Conservation (phyloP, 2,888 invertebrate species). For the Yponomeuta evonymella region DNA sequence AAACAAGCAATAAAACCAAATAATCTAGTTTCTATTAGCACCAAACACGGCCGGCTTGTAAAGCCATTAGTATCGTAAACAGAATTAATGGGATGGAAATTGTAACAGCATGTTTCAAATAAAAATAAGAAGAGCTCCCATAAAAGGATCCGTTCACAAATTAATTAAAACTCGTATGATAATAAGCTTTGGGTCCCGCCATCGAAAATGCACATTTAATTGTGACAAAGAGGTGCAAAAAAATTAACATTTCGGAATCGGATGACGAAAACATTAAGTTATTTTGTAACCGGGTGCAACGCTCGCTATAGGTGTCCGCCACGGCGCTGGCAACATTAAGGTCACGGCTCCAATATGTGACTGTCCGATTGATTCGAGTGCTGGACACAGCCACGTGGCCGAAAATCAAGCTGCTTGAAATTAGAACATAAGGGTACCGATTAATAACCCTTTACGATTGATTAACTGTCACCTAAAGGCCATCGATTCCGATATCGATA, state of each 20-base stretch:
- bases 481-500: neutral
- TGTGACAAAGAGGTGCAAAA: slow-evolving; percentile 52
- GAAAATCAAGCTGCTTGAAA: neutral
- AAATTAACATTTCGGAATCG: slow-evolving; percentile 36
- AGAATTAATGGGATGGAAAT: slow-evolving; percentile 14
- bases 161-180: slow-evolving; percentile 63
- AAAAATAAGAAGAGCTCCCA: slow-evolving; percentile 40
- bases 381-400: slow-evolving; percentile 36
- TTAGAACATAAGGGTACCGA: neutral
- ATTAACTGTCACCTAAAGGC: slow-evolving; percentile 26
- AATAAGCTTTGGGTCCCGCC: slow-evolving; percentile 48
- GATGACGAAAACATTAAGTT: slow-evolving; percentile 56
- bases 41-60: slow-evolving; percentile 12
- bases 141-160: slow-evolving; percentile 56
- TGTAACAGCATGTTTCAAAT: slow-evolving; percentile 25
- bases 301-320: slow-evolving; percentile 58
- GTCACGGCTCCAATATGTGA: slow-evolving; percentile 21
- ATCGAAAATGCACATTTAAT: slow-evolving; percentile 54
- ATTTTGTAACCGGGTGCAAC: slow-evolving; percentile 67
- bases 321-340: slow-evolving; percentile 47
- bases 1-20: slow-evolving; percentile 20
- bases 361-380: slow-evolving; percentile 1
- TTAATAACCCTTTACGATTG: neutral
- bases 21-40: slow-evolving; percentile 26
- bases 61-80: slow-evolving; percentile 11